These are phyloP conservation scores for Anarhynchus alexandrinus DNA, from an alignment of 2,113 vertebrate genomes.

Conservation along the genomic window DNA sequence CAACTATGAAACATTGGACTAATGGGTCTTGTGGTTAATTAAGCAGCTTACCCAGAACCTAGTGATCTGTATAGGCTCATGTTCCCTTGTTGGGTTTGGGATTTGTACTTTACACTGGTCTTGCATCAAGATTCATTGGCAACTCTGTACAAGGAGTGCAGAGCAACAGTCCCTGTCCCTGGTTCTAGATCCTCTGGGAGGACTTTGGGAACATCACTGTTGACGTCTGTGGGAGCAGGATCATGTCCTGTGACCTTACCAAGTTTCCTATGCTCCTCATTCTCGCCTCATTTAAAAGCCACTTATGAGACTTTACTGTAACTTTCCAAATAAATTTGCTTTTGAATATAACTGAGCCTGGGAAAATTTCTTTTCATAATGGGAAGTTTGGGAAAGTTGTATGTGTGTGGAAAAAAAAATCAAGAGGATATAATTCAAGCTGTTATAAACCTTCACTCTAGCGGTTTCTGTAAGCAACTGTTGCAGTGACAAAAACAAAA, in stretches of 20 bases:
- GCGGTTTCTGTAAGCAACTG: neutral
- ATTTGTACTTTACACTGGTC: neutral
- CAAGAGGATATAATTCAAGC: neutral
- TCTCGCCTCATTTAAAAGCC: neutral
- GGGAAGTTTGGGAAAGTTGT: neutral
- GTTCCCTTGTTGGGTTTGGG: neutral
- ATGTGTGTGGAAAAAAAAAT: neutral
- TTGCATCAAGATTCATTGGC: neutral
- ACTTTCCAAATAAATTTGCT: slow-evolving; percentile 41
- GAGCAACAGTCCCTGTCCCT: neutral
- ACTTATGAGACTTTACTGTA: neutral
- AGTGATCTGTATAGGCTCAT: neutral
- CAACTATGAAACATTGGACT: neutral
- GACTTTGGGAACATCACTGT: neutral
- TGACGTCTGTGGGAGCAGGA: neutral
- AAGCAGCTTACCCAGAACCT: neutral
- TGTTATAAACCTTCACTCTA: neutral
- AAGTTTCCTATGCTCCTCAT: slow-evolving; percentile 3
- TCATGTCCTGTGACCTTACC: slow-evolving; percentile 31
- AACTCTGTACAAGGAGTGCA: neutral
- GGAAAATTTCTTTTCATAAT: slow-evolving; percentile 4
- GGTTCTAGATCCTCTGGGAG: slow-evolving; percentile 41
- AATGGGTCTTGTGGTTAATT: no score
- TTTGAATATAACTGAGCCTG: slow-evolving; percentile 21
- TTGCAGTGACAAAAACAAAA: neutral